A percentile compares a stretch with the other conserved stretches of the same genome.
These are phyloP conservation scores for Pangasianodon hypophthalmus DNA, from an alignment of 2,113 vertebrate genomes.

Conservation along the genomic window DNA sequence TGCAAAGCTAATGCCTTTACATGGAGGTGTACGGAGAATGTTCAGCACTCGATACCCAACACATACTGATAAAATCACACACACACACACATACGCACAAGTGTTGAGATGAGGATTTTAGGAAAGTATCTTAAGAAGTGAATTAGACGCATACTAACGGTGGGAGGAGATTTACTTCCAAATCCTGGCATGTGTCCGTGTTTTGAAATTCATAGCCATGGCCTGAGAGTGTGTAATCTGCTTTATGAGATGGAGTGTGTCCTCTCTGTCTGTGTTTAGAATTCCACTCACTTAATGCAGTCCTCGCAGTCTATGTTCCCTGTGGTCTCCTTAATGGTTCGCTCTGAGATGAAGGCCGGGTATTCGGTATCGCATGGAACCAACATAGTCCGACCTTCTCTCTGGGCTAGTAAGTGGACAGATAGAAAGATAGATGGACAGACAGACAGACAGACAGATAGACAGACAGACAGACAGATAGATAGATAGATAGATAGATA, in stretches of 20 bases:
- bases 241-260: not conserved
- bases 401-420: conserved; percentile 78
- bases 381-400: conserved; percentile 83
- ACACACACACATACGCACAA: not conserved
- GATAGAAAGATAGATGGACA: conserved; percentile 25
- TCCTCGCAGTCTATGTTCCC: conserved; percentile 92
- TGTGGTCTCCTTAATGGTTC: conserved; percentile 97
- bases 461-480: conserved; percentile 44
- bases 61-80: not conserved
- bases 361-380: conserved; percentile 97
- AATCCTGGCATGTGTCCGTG: not conserved
- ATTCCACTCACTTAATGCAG: conserved; percentile 88
- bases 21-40: not conserved
- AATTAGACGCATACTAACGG: not conserved
- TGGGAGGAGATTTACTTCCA: not conserved
- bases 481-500: conserved; percentile 42
- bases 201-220: conserved; percentile 14
- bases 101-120: not conserved
- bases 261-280: conserved; percentile 38
- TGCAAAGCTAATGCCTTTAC: conserved; percentile 19
- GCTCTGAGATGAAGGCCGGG: conserved; percentile 95
- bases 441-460: not conserved
- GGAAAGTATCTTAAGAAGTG: not conserved
- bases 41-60: not conserved
- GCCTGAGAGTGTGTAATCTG: conserved; percentile 20